Conservation (phyloP, 2,888 invertebrate genomes). For the Camponotus fellah region DNA sequence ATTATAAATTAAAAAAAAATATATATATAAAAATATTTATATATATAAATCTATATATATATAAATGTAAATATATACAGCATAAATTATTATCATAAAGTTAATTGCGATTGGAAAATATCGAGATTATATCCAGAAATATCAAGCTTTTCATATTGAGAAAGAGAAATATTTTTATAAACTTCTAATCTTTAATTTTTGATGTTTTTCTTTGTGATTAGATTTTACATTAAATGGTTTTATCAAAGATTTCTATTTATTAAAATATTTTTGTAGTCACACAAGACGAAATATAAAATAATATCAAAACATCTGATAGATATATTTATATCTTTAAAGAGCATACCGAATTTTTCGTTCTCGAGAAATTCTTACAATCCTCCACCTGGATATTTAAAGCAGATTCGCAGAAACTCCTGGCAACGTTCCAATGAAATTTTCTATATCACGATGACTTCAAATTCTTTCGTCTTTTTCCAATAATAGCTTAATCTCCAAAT, state of each 20-base stretch:
- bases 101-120: too few species aligned
- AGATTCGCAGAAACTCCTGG: conserved; percentile 72
- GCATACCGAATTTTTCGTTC: conserved; percentile 48
- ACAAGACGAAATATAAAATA: neutral
- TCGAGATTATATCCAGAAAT: too few species aligned
- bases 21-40: too few species aligned
- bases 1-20: neutral
- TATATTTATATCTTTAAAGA: neutral
- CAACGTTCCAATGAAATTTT: conserved; percentile 78
- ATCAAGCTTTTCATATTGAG: neutral
- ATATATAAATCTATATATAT: too few species aligned
- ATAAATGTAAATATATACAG: neutral
- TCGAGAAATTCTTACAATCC: conserved; percentile 59
- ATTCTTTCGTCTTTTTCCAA: neutral
- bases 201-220: neutral
- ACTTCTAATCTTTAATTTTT: neutral
- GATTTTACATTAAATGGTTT: neutral
- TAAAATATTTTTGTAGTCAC: neutral
- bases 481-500: neutral
- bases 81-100: neutral
- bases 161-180: neutral
- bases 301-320: neutral
- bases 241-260: neutral
- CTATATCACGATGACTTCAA: conserved; percentile 59
- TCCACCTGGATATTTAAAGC: conserved; percentile 64